Evolutionary conservation across 2,797 vertebrate species (phyloP), one percentile per base, ranked within the genome.

Genomic region (Macropus fuliginosus): DNA sequence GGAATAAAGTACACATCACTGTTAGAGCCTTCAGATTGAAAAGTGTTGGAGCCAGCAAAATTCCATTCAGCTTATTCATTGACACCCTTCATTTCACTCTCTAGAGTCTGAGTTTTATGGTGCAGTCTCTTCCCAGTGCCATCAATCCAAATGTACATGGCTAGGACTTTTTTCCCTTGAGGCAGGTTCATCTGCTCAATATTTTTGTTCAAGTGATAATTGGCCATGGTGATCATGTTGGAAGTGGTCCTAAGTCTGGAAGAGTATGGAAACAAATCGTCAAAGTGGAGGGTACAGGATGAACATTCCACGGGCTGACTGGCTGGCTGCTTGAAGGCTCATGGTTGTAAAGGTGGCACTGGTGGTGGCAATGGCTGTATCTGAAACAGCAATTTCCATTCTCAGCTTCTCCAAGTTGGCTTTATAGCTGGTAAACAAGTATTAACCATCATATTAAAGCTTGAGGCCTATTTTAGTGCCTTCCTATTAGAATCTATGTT

Each of bases 81-180:
- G 3, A 99, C 92, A 97, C 99, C 99, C 98, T 99, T 99, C 90
- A 99, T 99, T 94, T 99, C 99, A 0, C 40, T 98, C 98, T 99
- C 99, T 97, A 99, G 98, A 0, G 99, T 99, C 93, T 99, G 99
- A 81, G 99, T 99, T 98, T 99, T 99, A 98, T 99, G 99, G 16
- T 99, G 99, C 56, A 99, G 99, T 10, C 99, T 99, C 97, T 99
- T 99, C 92, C 99, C 99, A 0, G 99, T 99, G 8, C 99, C 99
- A 2, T 99, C 99, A 0, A 99, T 99, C 99, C 99, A 99, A 97
- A 99, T 99, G 96, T 99, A 99, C 99, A 99, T 99, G 94, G 99
- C 99, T 94, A 99, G 99, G 31, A 99, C 99, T 96, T 99, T 99
- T 40, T 99, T 99, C 0, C 99, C 99, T 98, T 99, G 99, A 0